phyloP scores from a whole-genome alignment of 2,888 invertebrate genomes.

The Conus canariensis region DNA sequence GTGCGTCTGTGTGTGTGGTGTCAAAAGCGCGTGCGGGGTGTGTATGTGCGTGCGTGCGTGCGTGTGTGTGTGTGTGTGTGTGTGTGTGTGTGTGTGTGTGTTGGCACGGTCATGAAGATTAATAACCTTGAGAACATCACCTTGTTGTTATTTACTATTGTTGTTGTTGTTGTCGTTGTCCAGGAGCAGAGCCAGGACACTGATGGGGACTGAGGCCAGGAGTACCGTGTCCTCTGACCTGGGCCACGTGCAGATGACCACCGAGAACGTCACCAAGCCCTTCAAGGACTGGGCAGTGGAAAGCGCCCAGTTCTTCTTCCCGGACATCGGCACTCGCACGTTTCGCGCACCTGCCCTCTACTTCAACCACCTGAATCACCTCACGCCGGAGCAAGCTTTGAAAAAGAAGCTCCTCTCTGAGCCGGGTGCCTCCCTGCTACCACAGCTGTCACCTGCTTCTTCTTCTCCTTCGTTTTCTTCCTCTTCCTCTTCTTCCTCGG shows the following conservation, averaged over 20 bases:
- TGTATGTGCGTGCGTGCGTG: neutral
- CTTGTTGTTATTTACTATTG: no score
- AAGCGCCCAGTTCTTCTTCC: slow-evolving; percentile 23
- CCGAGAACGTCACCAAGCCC: neutral
- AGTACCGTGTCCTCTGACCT: neutral
- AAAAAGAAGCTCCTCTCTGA: neutral
- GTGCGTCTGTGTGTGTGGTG: neutral
- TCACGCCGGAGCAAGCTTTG: neutral
- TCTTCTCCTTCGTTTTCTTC: neutral
- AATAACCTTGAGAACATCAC: no score
- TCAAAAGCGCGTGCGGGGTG: neutral
- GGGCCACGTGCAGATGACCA: neutral
- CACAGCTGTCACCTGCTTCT: neutral
- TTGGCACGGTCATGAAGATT: neutral
- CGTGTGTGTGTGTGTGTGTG: slow-evolving; percentile 28
- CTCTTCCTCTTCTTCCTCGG: neutral
- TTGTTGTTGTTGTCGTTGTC: neutral
- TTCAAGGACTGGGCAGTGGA: slow-evolving; percentile 1
- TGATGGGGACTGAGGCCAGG: no score
- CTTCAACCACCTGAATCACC: slow-evolving; percentile 37
- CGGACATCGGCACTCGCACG: neutral
- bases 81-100: slow-evolving; percentile 24
- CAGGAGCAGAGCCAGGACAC: neutral
- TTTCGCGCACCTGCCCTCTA: slow-evolving; percentile 29
- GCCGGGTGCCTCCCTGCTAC: neutral